phyloP scores from a whole-genome alignment of 2,113 vertebrate species.

The Chauna torquata region DNA sequence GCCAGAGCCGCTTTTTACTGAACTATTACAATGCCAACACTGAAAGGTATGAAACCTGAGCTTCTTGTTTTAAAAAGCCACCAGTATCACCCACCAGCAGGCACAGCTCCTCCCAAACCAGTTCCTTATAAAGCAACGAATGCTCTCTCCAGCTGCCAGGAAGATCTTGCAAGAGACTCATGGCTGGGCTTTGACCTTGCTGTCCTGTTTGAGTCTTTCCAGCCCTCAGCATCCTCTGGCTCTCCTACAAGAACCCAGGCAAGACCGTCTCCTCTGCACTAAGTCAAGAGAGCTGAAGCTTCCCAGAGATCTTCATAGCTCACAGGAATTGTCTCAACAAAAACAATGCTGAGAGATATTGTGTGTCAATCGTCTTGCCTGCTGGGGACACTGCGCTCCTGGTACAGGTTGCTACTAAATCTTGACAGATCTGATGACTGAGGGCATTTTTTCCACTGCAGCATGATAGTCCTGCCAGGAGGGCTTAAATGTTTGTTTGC shows the following conservation, averaged over 20 bases:
- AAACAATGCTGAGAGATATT: not conserved
- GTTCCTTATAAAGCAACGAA: not conserved
- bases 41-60: not conserved
- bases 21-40: not conserved
- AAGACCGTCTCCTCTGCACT: not conserved
- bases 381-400: not conserved
- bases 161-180: not conserved
- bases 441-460: not conserved
- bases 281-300: not conserved
- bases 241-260: not conserved
- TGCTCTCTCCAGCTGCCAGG: not conserved
- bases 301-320: not conserved
- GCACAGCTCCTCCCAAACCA: not conserved
- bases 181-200: not conserved
- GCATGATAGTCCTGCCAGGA: not conserved
- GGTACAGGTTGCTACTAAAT: not conserved
- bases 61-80: not conserved
- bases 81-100: not conserved
- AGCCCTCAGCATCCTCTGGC: not conserved
- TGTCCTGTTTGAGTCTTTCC: not conserved
- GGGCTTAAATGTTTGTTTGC: not conserved
- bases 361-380: not conserved
- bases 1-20: not conserved
- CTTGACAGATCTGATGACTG: not conserved
- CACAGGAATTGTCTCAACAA: fast-evolving